Evolutionary conservation across 2,888 invertebrate genomes (phyloP).

Genomic region (Scaptomyza polygonia): DNA sequence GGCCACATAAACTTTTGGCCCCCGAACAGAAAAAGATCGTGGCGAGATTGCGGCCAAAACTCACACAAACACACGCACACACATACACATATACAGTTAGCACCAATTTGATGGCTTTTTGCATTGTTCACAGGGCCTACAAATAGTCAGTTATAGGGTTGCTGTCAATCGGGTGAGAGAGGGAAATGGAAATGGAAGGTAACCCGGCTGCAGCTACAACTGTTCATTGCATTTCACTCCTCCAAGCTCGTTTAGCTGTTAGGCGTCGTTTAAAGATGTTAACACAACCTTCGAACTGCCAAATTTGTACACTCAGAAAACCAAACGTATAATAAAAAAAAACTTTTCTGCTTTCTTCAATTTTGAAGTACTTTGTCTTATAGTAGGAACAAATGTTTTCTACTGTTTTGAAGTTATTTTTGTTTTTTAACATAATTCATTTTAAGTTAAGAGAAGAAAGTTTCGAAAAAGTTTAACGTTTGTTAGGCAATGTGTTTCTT

Average conservation of each 20-base stretch:
- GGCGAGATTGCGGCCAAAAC: constrained; percentile 52
- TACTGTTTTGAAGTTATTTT: no score
- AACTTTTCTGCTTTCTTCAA: no score
- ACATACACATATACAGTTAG: constrained; percentile 47
- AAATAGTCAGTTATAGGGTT: constrained; percentile 37
- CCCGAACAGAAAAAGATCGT: constrained; percentile 16
- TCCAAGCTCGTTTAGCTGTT: constrained; percentile 10
- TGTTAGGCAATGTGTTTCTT: no score
- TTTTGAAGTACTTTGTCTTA: no score
- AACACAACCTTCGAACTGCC: background rate
- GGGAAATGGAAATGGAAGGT: background rate
- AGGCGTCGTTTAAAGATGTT: constrained; percentile 28
- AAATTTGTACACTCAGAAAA: background rate
- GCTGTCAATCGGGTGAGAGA: constrained; percentile 13
- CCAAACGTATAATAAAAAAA: background rate
- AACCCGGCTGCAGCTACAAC: background rate
- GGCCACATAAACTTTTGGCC: constrained; percentile 27
- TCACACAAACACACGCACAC: background rate
- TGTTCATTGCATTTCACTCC: background rate
- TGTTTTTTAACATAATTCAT: no score
- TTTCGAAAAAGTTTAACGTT: no score
- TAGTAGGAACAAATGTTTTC: no score
- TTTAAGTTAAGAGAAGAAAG: no score
- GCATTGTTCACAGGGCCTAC: constrained; percentile 56
- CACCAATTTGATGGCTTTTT: constrained; percentile 72